Evolutionary conservation across 2,113 vertebrate genomes (phyloP).

Genomic region (Emydura subglobosa): DNA sequence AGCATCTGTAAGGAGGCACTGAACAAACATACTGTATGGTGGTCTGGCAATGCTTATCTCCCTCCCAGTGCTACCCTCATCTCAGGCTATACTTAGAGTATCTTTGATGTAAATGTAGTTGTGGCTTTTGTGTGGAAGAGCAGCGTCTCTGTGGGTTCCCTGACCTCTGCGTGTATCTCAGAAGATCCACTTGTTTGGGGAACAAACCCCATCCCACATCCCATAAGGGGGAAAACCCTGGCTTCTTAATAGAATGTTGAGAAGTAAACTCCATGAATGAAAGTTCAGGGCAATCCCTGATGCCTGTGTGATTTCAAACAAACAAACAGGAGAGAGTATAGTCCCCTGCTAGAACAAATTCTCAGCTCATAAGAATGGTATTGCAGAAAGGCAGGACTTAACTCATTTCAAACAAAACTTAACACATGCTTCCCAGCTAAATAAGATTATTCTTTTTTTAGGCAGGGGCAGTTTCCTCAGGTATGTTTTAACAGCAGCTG

Average conservation of each 20-base stretch:
- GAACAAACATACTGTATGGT: not conserved
- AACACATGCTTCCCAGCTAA: not conserved
- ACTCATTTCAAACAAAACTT: not conserved
- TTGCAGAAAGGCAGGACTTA: not conserved
- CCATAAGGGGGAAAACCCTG: rapidly evolving
- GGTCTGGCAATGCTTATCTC: not conserved
- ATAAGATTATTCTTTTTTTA: not conserved
- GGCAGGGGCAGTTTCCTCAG: not conserved
- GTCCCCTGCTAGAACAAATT: not conserved
- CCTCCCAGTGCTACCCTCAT: not conserved
- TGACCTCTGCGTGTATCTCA: not conserved
- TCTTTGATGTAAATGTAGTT: not conserved
- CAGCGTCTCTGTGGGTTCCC: not conserved
- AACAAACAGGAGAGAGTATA: not conserved
- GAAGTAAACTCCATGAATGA: not conserved
- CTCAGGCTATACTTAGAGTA: not conserved
- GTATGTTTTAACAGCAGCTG: not conserved
- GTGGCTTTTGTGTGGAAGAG: not conserved
- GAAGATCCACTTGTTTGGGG: not conserved
- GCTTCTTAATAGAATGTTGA: not conserved
- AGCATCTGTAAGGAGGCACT: not conserved
- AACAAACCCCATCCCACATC: not conserved
- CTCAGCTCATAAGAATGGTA: not conserved
- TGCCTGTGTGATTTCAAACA: not conserved
- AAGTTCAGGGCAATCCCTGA: not conserved